phyloP scores from a whole-genome alignment of 2,888 invertebrate species.

The Dichetophora obliterata region DNA sequence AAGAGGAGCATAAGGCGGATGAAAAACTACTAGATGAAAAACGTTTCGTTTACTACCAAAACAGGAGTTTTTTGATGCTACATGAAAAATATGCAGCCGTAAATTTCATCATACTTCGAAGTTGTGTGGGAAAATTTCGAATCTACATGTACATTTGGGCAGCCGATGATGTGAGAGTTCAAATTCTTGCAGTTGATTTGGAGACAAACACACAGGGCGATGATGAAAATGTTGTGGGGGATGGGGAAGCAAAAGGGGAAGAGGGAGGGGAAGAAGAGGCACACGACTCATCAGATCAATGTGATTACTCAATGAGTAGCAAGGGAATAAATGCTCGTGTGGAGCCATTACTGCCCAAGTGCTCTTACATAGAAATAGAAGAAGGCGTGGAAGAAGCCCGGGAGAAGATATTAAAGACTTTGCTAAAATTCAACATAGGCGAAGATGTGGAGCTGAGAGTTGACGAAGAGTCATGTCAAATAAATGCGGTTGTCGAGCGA shows the following conservation, averaged over 20 bases:
- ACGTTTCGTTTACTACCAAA: slow-evolving; percentile 47
- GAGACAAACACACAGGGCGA: neutral
- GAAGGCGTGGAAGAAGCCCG: no score
- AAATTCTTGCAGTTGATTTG: slow-evolving; percentile 21
- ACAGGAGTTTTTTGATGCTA: slow-evolving; percentile 49
- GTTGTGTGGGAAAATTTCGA: slow-evolving; percentile 21
- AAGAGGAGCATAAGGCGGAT: slow-evolving; percentile 43
- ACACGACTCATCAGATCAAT: neutral
- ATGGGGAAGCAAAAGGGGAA: neutral
- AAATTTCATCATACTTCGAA: slow-evolving; percentile 42
- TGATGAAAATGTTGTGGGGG: neutral
- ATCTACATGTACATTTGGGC: slow-evolving; percentile 52
- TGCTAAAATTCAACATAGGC: neutral
- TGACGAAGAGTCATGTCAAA: slow-evolving; percentile 29
- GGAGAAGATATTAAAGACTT: neutral
- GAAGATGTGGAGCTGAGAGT: slow-evolving; percentile 35
- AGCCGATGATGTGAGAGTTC: slow-evolving; percentile 52
- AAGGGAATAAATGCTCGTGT: no score
- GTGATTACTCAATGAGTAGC: neutral
- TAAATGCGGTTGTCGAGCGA: slow-evolving; percentile 28
- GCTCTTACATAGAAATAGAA: no score
- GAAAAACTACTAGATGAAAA: slow-evolving; percentile 36
- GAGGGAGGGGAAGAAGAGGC: neutral
- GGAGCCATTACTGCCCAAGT: no score
- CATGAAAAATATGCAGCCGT: slow-evolving; percentile 56